phyloP scores from a whole-genome alignment of 2,888 invertebrate species.

The Thumatha senex region DNA sequence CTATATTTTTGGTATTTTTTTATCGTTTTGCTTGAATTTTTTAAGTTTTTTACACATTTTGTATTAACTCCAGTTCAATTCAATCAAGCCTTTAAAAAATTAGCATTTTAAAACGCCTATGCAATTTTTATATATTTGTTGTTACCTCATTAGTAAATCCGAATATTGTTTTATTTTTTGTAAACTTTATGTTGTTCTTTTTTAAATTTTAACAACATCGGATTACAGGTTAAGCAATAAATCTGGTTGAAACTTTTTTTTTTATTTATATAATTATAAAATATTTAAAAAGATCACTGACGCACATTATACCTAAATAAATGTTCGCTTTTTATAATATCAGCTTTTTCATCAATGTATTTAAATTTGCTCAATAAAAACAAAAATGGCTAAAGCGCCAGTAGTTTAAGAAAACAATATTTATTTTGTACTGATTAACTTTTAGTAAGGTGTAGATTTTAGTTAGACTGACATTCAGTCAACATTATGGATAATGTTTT shows the following conservation, averaged over 20 bases:
- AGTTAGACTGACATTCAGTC: slow-evolving; percentile 1
- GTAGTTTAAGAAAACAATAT: not conserved
- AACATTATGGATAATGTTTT: not conserved
- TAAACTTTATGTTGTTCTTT: not conserved
- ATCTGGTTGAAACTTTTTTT: not conserved
- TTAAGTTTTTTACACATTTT: too few relatives aligned
- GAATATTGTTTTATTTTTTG: too few relatives aligned
- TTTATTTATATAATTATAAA: too few relatives aligned
- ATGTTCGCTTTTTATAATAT: not conserved
- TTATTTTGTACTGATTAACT: slow-evolving; percentile 1
- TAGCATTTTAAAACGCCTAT: too few relatives aligned
- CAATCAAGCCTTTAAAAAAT: too few relatives aligned
- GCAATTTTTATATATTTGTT: too few relatives aligned
- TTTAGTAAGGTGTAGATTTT: not conserved
- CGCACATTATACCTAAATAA: too few relatives aligned
- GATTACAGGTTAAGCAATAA: too few relatives aligned
- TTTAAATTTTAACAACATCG: not conserved
- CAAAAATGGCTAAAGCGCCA: not conserved
- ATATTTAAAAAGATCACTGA: too few relatives aligned
- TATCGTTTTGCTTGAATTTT: not conserved
- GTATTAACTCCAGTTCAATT: too few relatives aligned
- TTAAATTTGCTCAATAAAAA: not conserved
- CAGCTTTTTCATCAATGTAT: not conserved
- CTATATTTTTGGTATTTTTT: slow-evolving; percentile 2
- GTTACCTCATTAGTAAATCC: too few relatives aligned